Base-by-base conservation (phyloP, 2,113 vertebrate genomes). In the Tyrannus savana region DNA sequence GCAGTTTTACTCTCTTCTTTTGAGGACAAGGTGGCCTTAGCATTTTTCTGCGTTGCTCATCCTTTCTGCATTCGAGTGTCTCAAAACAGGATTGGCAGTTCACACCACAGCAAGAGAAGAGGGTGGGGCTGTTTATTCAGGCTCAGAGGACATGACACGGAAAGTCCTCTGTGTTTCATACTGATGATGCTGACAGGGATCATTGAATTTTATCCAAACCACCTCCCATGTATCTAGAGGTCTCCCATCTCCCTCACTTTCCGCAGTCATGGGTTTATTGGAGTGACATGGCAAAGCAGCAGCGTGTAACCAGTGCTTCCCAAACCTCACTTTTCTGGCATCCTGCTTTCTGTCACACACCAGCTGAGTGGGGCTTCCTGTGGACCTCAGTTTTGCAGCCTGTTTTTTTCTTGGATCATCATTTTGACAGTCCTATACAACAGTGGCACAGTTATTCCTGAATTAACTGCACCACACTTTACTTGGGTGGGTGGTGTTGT, bases 341-440 rank as follows among this genome's bases (percentile, higher is more conserved):
- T 41, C 25, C 42, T n/a, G 13, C 55, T 60, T 84, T 90, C 58
- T 42, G 0, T 64, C 0, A 0, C 12, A 23, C 8, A 6, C 12
- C 19, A 41, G 25, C 1, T 3, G 81, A 87, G 23, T 42, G 52
- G 37, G 19, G 23, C 46, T 67, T 31, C 58, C 58, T 31, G 44
- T 2, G 0, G 28, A 33, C 37, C 42, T 52, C 27, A 16, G 35
- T 44, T 24, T 35, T 49, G 33, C 12, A 42, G 30, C 19, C 41
- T 62, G 46, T n/a, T n/a, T 21, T 16, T 67, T 46, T 69, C 0
- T 0, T 14, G 30, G 31, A 27, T 9, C 15, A 6, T 84, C 66
- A 30, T 55, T 85, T 39, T 87, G 50, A n/a, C 2, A 9, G 44
- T 76, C 25, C 31, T 44, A 22, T 28, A 47, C 44, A 42, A 24